phyloP scores from a whole-genome alignment of 53 echinoderm and acorn worm genomes.

The Astropecten irregularis region DNA sequence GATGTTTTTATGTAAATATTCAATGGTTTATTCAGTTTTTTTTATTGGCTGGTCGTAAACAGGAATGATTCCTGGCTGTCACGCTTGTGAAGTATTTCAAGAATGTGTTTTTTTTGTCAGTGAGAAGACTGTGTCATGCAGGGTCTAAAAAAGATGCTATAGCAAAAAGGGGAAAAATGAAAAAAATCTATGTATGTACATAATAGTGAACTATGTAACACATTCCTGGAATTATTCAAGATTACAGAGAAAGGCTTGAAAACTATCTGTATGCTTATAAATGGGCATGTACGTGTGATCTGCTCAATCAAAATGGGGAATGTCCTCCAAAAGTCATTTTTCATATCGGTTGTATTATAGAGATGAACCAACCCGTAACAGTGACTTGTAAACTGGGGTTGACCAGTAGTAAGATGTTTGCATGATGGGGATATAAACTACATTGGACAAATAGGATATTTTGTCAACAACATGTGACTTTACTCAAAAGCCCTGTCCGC shows the following conservation, averaged over 20 bases:
- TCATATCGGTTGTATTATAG: too few relatives aligned
- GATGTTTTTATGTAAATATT: constrained; percentile 1
- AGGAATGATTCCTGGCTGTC: neutral
- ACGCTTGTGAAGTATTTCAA: constrained; percentile 2
- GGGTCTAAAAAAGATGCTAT: constrained; percentile 24
- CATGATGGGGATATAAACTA: too few relatives aligned
- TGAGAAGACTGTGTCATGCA: neutral
- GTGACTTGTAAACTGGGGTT: too few relatives aligned
- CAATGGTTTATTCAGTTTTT: neutral
- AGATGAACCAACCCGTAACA: too few relatives aligned
- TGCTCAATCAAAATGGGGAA: too few relatives aligned
- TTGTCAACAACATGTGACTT: too few relatives aligned
- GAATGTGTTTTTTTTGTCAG: constrained; percentile 2
- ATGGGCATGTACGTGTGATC: neutral
- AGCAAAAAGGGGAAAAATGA: neutral
- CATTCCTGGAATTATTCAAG: constrained; percentile 44
- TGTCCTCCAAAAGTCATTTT: too few relatives aligned
- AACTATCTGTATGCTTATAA: neutral
- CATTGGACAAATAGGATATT: too few relatives aligned
- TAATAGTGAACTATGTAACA: constrained; percentile 39
- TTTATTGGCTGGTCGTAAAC: neutral
- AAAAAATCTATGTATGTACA: constrained; percentile 5
- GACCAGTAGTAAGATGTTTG: too few relatives aligned
- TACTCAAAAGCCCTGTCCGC: too few relatives aligned
- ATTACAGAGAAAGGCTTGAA: neutral